These are phyloP conservation scores for Galaxea fascicularis DNA, from an alignment of 92 coral and sea anemone species.

Conservation along the genomic window DNA sequence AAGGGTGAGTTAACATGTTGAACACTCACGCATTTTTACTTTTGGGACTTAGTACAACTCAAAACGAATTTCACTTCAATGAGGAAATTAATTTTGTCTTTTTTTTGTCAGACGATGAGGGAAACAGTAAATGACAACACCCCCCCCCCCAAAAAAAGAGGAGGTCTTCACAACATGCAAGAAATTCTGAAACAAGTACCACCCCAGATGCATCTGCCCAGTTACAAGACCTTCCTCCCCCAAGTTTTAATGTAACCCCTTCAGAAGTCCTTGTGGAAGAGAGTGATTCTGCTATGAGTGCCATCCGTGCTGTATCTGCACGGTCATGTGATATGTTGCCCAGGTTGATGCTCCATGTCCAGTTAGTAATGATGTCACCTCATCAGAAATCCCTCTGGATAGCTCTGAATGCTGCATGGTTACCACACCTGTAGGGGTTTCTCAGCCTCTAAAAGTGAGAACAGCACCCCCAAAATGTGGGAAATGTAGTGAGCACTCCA, in stretches of 20 bases:
- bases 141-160: slow-evolving; percentile 11
- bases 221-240: slow-evolving; percentile 14
- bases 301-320: background rate
- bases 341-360: too few relatives aligned
- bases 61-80: background rate
- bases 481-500: slow-evolving; percentile 9
- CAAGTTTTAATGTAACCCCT: slow-evolving; percentile 13
- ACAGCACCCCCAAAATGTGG: slow-evolving; percentile 14
- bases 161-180: slow-evolving; percentile 6
- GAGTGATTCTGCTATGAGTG: background rate
- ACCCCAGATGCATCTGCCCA: slow-evolving; percentile 14
- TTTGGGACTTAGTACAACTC: slow-evolving; percentile 8
- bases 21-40: background rate
- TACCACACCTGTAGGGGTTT: slow-evolving; percentile 10
- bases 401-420: slow-evolving; percentile 6
- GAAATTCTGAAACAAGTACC: slow-evolving; percentile 2
- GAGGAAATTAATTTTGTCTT: background rate
- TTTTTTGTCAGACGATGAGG: slow-evolving; percentile 7
- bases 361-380: background rate
- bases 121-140: slow-evolving; percentile 6
- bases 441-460: slow-evolving; percentile 7
- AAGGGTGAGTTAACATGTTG: slow-evolving; percentile 28
- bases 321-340: slow-evolving; percentile 13
- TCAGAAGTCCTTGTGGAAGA: slow-evolving; percentile 9
- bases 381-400: slow-evolving; percentile 10